phyloP scores from a whole-genome alignment of 2,113 vertebrate species.

The Tretioscincus oriximinensis region DNA sequence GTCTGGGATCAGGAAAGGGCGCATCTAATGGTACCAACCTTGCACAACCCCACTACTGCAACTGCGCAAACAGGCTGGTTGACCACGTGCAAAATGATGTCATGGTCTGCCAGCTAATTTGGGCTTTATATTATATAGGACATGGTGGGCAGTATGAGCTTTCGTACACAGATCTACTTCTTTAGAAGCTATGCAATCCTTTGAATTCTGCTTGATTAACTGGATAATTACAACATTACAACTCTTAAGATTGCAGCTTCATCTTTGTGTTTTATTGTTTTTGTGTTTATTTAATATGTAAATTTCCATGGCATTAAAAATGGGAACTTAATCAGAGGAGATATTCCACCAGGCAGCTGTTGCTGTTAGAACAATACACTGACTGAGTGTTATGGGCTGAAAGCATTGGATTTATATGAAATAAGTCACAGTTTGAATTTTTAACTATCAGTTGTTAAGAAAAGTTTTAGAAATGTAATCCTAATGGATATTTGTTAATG shows the following conservation, averaged over 20 bases:
- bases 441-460: neutral
- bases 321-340: neutral
- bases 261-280: neutral
- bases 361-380: neutral
- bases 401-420: neutral
- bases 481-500: neutral
- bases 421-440: conserved; percentile 2
- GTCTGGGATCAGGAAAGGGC: too few relatives aligned
- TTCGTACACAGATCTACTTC: neutral
- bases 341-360: neutral
- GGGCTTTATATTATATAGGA: too few relatives aligned
- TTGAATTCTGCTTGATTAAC: too few relatives aligned
- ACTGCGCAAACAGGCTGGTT: too few relatives aligned
- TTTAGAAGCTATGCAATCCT: too few relatives aligned
- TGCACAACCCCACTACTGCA: too few relatives aligned
- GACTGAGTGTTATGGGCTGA: neutral
- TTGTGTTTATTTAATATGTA: neutral
- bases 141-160: too few relatives aligned
- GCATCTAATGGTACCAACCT: too few relatives aligned
- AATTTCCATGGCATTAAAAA: neutral
- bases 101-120: too few relatives aligned
- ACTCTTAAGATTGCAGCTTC: neutral
- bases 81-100: too few relatives aligned
- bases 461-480: neutral
- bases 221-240: too few relatives aligned